Evolutionary conservation across 2,797 vertebrate genomes (phyloP), one percentile per base, ranked within the genome.

Genomic region (Tenualosa thibaudeaui): DNA sequence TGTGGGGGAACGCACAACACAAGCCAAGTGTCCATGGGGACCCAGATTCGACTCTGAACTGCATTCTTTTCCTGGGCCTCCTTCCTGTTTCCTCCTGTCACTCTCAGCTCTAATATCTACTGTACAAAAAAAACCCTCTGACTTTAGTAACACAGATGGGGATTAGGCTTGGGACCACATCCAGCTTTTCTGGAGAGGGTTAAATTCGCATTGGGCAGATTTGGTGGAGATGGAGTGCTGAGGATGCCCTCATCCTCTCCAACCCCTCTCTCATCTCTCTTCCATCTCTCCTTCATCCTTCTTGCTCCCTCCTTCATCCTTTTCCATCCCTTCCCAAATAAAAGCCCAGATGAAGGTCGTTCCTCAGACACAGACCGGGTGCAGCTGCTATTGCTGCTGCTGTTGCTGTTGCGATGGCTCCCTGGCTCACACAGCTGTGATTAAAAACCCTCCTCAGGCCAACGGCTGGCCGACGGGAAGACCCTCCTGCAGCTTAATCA

Each of bases 361-460:
- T 40, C 12, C 31, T 22, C 7, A 49, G 4, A 8, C 7, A 8
- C 71, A 78, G 71, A 40, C 71, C 40, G 31, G 31, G 31, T 31
- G 31, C 31, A 9, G 71, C 71, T 78, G 71, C 54, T 5, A 2
- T 8, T 6, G 17, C 4, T 19, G 54, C 54, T 56, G 17, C 54
- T 6, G 17, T 1, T 19, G 54, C 17, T 5, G 17, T 56, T 56
- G 54, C 54, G 54, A 56, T 71, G 65, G 65, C 65, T 71, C n/a
- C 26, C 71, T 43, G 71, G 71, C 71, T 78, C 71, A 22, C 40
- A 78, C 71, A 78, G 71, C 71, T 78, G 71, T 78, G 71, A 78
- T 78, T 78, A 78, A 78, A 46, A 43, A 22, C 37, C 71, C 17
- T 75, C 68, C 37, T 17, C 17, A 13, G 31, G 31, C 31, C 31